These are phyloP conservation scores for Heliconius nattereri DNA, from an alignment of 1,140 invertebrate genomes.

Conservation along the genomic window DNA sequence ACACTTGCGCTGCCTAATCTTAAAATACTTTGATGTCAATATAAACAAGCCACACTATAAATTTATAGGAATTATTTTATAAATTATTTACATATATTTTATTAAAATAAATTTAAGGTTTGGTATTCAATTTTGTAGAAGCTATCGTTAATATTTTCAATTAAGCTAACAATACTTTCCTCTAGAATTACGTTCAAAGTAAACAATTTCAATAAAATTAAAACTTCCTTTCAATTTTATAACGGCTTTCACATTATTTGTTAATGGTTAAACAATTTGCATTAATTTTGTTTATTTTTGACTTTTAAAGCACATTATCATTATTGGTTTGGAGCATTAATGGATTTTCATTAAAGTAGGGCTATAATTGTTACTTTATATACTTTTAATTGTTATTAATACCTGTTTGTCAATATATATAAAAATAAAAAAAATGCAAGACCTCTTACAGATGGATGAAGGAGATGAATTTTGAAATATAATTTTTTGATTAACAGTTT, in stretches of 20 bases:
- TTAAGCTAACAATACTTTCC: neutral
- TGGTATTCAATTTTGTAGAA: neutral
- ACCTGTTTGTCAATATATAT: too few relatives aligned
- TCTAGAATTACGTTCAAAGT: conserved; percentile 18
- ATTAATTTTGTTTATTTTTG: conserved; percentile 4
- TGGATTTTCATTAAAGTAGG: neutral
- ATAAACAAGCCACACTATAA: neutral
- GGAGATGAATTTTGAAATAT: too few relatives aligned
- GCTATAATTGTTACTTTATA: neutral
- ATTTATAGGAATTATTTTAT: neutral
- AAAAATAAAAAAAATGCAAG: too few relatives aligned
- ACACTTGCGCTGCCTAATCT: neutral
- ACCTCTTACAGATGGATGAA: too few relatives aligned
- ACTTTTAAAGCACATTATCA: neutral
- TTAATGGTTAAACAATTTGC: conserved; percentile 15
- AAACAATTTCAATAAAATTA: conserved; percentile 25
- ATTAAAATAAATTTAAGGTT: neutral
- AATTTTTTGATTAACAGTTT: too few relatives aligned
- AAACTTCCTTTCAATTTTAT: conserved; percentile 1
- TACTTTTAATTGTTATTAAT: neutral
- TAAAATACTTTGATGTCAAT: neutral
- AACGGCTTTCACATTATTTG: neutral
- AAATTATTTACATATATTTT: neutral
- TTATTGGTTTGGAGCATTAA: conserved; percentile 11
- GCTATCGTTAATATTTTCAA: neutral